These are phyloP conservation scores for Hypolimnas misippus DNA, from an alignment of 2,888 invertebrate genomes.

Conservation along the genomic window DNA sequence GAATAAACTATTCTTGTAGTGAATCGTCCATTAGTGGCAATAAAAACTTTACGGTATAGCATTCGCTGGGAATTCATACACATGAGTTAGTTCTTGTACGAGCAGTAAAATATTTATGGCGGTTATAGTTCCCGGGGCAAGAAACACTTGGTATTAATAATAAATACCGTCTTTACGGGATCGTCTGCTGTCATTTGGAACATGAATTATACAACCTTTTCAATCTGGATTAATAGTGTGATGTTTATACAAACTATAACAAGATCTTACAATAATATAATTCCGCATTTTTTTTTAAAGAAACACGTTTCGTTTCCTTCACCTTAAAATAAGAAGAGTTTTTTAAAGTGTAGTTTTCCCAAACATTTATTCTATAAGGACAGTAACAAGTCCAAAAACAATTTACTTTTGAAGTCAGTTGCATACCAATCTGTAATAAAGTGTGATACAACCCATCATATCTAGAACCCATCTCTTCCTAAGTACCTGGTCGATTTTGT, in stretches of 20 bases:
- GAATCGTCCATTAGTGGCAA: slow-evolving; percentile 45
- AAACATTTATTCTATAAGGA: too few relatives aligned
- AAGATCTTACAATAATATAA: too few relatives aligned
- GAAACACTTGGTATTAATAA: slow-evolving; percentile 30
- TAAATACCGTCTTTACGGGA: slow-evolving; percentile 17
- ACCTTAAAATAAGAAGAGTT: too few relatives aligned
- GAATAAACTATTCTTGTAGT: slow-evolving; percentile 23
- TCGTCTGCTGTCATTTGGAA: slow-evolving; percentile 4
- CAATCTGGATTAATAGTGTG: not conserved
- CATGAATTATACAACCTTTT: not conserved
- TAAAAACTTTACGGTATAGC: slow-evolving; percentile 44
- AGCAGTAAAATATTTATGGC: slow-evolving; percentile 36
- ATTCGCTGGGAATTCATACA: slow-evolving; percentile 29
- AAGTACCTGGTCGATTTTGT: not conserved
- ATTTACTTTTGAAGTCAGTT: too few relatives aligned
- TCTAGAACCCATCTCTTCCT: too few relatives aligned
- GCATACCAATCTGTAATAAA: too few relatives aligned
- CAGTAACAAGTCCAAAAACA: too few relatives aligned
- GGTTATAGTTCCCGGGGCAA: slow-evolving; percentile 23
- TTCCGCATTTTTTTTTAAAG: too few relatives aligned
- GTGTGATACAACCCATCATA: too few relatives aligned
- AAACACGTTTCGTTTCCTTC: too few relatives aligned
- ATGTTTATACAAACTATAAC: too few relatives aligned
- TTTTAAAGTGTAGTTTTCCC: too few relatives aligned
- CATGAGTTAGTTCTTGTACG: slow-evolving; percentile 30